phyloP scores from a whole-genome alignment of 1,140 invertebrate species.

The Neodiprion virginianus region DNA sequence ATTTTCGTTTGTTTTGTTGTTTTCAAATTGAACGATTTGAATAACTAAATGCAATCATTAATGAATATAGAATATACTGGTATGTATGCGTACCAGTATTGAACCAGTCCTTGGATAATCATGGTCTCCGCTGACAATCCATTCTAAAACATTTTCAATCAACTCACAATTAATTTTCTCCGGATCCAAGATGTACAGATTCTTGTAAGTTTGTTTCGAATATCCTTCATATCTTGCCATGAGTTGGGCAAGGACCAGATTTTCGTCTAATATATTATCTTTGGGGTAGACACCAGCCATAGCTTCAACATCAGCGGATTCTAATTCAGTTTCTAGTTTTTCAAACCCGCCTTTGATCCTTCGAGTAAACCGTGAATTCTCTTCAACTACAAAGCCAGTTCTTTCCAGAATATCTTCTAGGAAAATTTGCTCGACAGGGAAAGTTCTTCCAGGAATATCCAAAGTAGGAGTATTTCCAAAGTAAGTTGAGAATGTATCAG shows the following conservation, averaged over 20 bases:
- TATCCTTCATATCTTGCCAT: conserved; percentile 67
- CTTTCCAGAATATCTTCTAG: conserved; percentile 79
- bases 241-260: conserved; percentile 70
- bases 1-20: neutral
- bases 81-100: conserved; percentile 65
- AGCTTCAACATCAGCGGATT: conserved; percentile 66
- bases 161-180: conserved; percentile 82
- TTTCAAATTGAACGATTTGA: conserved; percentile 14
- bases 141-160: conserved; percentile 73
- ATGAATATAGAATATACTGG: neutral
- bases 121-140: conserved; percentile 71
- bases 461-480: conserved; percentile 75
- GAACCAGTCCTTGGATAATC: conserved; percentile 75
- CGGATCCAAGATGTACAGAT: conserved; percentile 79
- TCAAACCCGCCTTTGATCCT: conserved; percentile 67
- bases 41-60: conserved; percentile 2
- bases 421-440: conserved; percentile 81
- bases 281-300: conserved; percentile 62
- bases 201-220: conserved; percentile 72
- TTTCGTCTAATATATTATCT: conserved; percentile 71
- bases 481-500: conserved; percentile 79
- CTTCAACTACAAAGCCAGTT: conserved; percentile 74
- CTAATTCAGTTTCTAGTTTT: conserved; percentile 65
- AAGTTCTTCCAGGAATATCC: conserved; percentile 81
- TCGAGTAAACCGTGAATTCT: conserved; percentile 71